These are phyloP conservation scores for Phyllostomus discolor DNA, from an alignment of 2,113 vertebrate species.

Conservation along the genomic window DNA sequence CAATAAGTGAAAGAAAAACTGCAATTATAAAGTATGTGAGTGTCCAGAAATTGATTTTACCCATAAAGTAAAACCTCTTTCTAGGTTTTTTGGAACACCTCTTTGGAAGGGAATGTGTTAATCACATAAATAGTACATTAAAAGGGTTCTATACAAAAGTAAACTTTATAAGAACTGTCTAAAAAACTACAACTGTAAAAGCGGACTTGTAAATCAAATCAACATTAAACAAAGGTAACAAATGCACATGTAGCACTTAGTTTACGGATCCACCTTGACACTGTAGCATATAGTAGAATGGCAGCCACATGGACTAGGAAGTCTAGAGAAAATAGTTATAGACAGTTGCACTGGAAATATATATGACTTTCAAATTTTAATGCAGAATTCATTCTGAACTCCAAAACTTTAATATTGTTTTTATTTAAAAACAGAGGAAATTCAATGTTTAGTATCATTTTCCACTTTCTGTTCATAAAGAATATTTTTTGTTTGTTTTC, in stretches of 20 bases:
- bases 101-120: neutral
- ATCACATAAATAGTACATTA: neutral
- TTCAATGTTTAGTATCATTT: neutral
- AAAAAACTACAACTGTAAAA: neutral
- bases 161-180: neutral
- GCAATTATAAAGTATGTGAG: neutral
- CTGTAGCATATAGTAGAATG: neutral
- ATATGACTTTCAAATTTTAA: neutral
- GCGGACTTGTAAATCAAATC: neutral
- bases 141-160: neutral
- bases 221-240: neutral
- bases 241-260: neutral
- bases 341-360: neutral
- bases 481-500: neutral
- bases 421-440: neutral
- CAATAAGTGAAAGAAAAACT: neutral
- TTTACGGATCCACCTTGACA: neutral
- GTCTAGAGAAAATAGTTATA: neutral
- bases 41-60: neutral
- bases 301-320: fast-evolving
- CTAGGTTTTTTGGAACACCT: neutral
- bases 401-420: neutral
- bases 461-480: neutral
- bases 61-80: neutral
- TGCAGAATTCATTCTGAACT: neutral